A percentile compares a stretch with the other conserved stretches of the same genome.
These are phyloP conservation scores for Halesus radiatus DNA, from an alignment of 1,140 invertebrate species.

Conservation along the genomic window DNA sequence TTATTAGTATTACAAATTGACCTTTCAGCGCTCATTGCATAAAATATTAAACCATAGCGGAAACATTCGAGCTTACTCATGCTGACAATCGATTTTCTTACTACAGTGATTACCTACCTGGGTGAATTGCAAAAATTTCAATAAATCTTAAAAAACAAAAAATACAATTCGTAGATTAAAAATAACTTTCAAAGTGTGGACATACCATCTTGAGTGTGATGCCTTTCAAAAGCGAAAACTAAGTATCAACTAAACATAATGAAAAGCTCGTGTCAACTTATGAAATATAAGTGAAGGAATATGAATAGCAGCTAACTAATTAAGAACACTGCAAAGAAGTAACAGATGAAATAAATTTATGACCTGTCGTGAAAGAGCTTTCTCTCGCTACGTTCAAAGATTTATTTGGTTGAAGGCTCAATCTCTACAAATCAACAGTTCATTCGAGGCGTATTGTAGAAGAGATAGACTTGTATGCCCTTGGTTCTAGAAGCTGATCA, in stretches of 20 bases:
- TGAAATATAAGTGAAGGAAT: constrained; percentile 2
- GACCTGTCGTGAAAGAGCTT: constrained; percentile 22
- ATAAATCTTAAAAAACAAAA: too few relatives aligned
- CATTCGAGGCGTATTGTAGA: constrained; percentile 2
- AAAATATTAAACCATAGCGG: background rate
- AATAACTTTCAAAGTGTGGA: too few relatives aligned
- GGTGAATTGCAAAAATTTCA: too few relatives aligned
- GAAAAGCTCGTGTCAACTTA: background rate
- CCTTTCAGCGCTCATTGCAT: too few relatives aligned
- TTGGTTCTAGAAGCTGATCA: background rate
- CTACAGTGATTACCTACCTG: too few relatives aligned
- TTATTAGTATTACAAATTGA: too few relatives aligned
- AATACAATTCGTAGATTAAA: too few relatives aligned
- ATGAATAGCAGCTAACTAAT: constrained; percentile 21
- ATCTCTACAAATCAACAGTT: background rate
- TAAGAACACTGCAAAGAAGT: constrained; percentile 26
- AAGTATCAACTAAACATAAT: background rate
- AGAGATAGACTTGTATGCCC: background rate
- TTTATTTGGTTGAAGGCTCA: constrained; percentile 30
- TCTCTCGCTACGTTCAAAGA: constrained; percentile 34
- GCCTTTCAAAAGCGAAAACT: background rate
- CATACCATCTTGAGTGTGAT: too few relatives aligned
- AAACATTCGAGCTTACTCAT: background rate
- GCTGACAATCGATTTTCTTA: too few relatives aligned
- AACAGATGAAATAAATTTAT: constrained; percentile 22